These are phyloP conservation scores for Drosophila funebris DNA, from an alignment of 1,140 invertebrate genomes.

Conservation along the genomic window DNA sequence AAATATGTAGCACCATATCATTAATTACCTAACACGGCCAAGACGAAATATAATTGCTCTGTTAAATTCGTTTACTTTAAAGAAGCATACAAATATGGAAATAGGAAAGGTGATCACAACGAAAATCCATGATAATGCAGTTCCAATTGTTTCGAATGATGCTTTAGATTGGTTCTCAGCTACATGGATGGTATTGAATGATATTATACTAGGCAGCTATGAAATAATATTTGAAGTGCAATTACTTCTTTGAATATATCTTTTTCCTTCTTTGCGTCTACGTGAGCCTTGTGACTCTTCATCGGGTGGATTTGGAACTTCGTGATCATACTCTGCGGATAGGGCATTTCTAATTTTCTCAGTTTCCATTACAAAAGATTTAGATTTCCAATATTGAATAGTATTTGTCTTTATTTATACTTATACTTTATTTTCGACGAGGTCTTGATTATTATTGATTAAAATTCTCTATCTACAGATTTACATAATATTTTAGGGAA, in stretches of 20 bases:
- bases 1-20: background rate
- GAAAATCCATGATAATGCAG: slow-evolving; percentile 89
- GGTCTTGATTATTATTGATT: slow-evolving; percentile 1
- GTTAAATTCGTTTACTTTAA: slow-evolving; percentile 88
- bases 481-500: slow-evolving; percentile 46
- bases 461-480: slow-evolving; percentile 22
- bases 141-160: slow-evolving; percentile 88
- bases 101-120: slow-evolving; percentile 91
- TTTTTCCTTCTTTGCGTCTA: slow-evolving; percentile 7
- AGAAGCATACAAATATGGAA: slow-evolving; percentile 91
- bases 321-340: background rate
- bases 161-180: slow-evolving; percentile 29
- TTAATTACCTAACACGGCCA: slow-evolving; percentile 87
- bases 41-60: slow-evolving; percentile 94
- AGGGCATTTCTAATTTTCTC: background rate
- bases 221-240: background rate
- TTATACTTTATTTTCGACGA: background rate
- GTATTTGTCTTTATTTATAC: background rate
- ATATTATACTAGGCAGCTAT: background rate
- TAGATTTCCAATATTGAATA: background rate
- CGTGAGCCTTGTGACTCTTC: background rate
- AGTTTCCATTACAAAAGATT: background rate
- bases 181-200: background rate
- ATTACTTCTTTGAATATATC: slow-evolving; percentile 21
- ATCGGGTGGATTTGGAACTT: background rate